A percentile compares a stretch with the other conserved stretches of the same genome.
Conservation (phyloP, 2,888 invertebrate genomes). For the Amphipoea lucens region DNA sequence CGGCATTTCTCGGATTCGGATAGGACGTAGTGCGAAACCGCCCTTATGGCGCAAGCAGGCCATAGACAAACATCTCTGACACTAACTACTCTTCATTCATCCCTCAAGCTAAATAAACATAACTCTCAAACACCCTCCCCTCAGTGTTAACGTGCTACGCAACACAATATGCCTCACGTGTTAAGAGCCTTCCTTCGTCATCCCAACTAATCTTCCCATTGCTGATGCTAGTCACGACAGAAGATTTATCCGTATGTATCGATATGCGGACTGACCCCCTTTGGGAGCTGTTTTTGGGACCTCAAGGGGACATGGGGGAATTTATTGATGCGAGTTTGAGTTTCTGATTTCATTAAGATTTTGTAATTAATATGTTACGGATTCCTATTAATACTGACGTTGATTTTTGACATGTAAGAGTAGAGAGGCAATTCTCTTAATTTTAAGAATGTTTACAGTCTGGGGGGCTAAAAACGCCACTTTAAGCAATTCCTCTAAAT, state of each 20-base stretch:
- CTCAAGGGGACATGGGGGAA: neutral
- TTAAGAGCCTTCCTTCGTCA: slow-evolving; percentile 63
- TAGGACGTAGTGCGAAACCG: no score
- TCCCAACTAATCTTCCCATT: slow-evolving; percentile 65
- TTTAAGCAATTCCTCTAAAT: no score
- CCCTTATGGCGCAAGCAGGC: neutral
- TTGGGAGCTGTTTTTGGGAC: slow-evolving; percentile 44
- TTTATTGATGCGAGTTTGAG: slow-evolving; percentile 9
- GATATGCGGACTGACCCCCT: slow-evolving; percentile 60
- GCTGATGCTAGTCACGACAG: slow-evolving; percentile 72
- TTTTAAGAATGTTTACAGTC: no score
- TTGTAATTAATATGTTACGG: slow-evolving; percentile 3
- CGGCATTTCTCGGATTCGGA: no score
- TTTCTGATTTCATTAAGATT: slow-evolving; percentile 34
- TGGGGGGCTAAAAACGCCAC: no score
- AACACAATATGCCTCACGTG: slow-evolving; percentile 67
- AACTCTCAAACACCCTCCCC: neutral
- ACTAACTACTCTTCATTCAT: neutral
- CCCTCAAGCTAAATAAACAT: slow-evolving; percentile 25
- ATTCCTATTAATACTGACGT: neutral
- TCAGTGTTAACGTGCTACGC: slow-evolving; percentile 40
- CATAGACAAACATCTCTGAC: neutral
- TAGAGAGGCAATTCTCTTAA: no score
- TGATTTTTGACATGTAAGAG: neutral
- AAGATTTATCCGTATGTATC: slow-evolving; percentile 75